A percentile compares a stretch with the other conserved stretches of the same genome.
phyloP scores from a whole-genome alignment of 1,140 invertebrate species.

The Drosophila tani region DNA sequence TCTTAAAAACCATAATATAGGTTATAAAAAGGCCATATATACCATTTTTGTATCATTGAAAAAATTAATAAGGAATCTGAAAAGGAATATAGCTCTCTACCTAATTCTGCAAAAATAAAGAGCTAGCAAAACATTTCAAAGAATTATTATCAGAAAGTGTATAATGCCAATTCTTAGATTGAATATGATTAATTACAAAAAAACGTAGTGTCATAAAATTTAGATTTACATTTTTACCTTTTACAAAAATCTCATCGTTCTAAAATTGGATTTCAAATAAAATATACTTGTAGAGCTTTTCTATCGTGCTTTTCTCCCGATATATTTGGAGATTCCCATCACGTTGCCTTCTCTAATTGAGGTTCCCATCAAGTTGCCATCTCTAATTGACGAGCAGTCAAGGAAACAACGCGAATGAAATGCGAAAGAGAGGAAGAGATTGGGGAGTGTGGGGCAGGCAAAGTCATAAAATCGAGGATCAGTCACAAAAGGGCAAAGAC shows the following conservation, averaged over 20 bases:
- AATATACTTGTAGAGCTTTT: background rate
- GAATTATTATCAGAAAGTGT: no score
- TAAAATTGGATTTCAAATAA: no score
- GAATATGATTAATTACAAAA: no score
- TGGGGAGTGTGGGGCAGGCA: slow-evolving; percentile 15
- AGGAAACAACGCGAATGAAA: slow-evolving; percentile 9
- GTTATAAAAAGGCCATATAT: background rate
- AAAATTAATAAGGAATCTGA: background rate
- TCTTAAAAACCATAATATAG: background rate
- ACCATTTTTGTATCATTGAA: slow-evolving; percentile 1
- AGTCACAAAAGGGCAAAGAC: slow-evolving; percentile 72
- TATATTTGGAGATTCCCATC: background rate
- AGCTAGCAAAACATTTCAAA: background rate
- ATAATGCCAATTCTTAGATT: no score
- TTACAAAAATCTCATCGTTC: no score
- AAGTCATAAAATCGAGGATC: slow-evolving; percentile 70
- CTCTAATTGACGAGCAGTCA: slow-evolving; percentile 20
- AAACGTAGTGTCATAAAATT: no score
- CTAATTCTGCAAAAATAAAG: background rate
- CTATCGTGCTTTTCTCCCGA: background rate
- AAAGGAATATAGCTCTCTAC: background rate
- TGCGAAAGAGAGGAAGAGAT: slow-evolving; percentile 1
- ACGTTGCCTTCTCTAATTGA: background rate
- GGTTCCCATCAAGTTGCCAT: slow-evolving; percentile 13
- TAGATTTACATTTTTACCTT: no score